Evolutionary conservation across 2,888 invertebrate genomes (phyloP), one percentile per base, ranked within the genome.

Genomic region (Oxytorus armatus): DNA sequence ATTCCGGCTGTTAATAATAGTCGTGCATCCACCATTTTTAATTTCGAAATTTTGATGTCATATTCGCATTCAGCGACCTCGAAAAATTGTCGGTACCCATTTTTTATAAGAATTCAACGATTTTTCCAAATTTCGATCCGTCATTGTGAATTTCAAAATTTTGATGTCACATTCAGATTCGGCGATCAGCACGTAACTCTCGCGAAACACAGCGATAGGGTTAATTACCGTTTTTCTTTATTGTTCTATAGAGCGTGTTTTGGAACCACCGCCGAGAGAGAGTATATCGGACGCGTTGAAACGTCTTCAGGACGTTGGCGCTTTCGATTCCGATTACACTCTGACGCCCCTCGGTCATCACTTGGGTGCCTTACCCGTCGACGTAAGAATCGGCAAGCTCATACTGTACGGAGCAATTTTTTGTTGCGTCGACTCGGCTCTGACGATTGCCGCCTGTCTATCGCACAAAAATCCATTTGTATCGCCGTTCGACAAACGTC

Each of bases 351-450:
- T 98, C 4, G 98, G 98, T 0, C 95, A 96, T 83, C 97, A 98
- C 91, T 93, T 98, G 66, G 96, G 98, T 0, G 95, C 96, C 0
- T 91, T 99, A 74, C 98, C 98, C 0, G 96, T 99, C 0, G 98
- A 98, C 89, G 96, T 96, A 1, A 94, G 97, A 85, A 96, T 98
- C 85, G 98, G 98, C n/a, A 98, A 98, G 89, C 93, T 98, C 83
- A 96, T 99, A 93, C 92, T 99, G 5, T 97, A 97, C 87, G 97
- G 98, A 0, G 96, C 98, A 10, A 97, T 98, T 80, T 96, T 99
- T 90, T 96, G 96, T 85, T 98, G 98, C 90, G 94, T 98, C 36
- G 97, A 98, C 92, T 97, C 98, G 0, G 96, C 98, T 0, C 93
- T 98, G 1, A 98, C 98, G 1, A 97, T 99, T 89, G 98, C 97